Conservation (phyloP, 2,113 vertebrate genomes). For the Melospiza georgiana region DNA sequence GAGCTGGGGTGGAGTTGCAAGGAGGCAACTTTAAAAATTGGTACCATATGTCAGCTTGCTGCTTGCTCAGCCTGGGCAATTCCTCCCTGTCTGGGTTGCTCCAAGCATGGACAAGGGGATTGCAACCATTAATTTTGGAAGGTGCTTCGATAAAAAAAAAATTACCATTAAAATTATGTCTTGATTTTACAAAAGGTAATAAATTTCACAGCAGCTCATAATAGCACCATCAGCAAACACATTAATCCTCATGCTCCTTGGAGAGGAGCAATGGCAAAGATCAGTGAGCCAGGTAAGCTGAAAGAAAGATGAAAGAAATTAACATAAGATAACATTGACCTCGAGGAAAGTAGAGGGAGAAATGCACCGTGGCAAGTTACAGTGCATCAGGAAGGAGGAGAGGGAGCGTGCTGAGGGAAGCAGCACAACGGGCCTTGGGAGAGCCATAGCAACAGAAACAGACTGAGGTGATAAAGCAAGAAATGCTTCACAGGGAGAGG, state of each 20-base stretch:
- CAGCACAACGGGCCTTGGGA: accelerated
- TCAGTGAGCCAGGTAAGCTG: neutral
- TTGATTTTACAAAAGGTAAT: neutral
- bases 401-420: accelerated
- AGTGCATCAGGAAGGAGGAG: neutral
- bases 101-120: neutral
- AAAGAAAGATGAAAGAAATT: neutral
- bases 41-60: neutral
- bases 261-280: neutral
- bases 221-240: neutral
- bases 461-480: neutral
- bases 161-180: neutral
- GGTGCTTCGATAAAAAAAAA: neutral
- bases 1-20: neutral
- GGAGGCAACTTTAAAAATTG: neutral
- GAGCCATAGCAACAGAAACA: neutral
- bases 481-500: neutral
- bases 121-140: neutral
- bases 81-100: neutral
- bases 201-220: neutral
- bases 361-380: neutral
- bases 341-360: neutral
- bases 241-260: neutral
- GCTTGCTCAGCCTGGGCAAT: neutral
- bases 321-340: neutral